Base-by-base conservation (phyloP, 1,140 invertebrate species). In the Lithobius niger region DNA sequence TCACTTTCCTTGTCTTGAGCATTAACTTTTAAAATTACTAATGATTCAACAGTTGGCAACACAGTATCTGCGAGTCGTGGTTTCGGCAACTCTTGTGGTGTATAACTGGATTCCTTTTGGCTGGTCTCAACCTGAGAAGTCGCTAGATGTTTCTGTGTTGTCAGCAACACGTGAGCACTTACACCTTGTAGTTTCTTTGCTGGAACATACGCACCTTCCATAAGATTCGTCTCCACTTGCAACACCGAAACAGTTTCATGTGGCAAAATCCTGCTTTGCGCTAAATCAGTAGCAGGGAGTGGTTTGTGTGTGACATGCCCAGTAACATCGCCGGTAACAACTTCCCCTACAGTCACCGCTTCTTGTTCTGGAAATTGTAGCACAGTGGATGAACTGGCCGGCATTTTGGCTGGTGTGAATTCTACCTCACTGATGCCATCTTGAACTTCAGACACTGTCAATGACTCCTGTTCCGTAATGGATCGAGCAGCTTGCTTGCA, bases 281-380 rank as follows among this genome's bases (percentile, higher is more conserved):
- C 44, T 18, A 47, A 15, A 47, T 47, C 44, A 15, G 44, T 18
- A 15, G 13, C 22, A 10, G 44, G 44, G 6, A 10, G 44, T 47
- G 44, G 15, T 47, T 10, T 47, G 6, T 15, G 6, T 10, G 6
- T 22, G 6, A 47, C 6, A 15, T 47, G 13, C 4, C 44, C 44
- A 47, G 44, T 6, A 18, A 19, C 13, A 10, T 15, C 6, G 19
- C 79, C 77, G 21, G 76, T 60, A 1, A 74, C 56, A 1, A 75
- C 71, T 56, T 73, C 69, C 18, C 69, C 70, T 31, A 75, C 62
- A 43, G 70, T 71, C 16, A 74, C 71, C 22, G 76, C 70, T 69
- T 79, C 76, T 13, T 80, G 62, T 31, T 76, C 70, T 27, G 67
- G 66, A 45, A 82, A 71, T 1, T 69, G 67, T 2, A 70, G 66